Evolutionary conservation across 1,140 invertebrate species (phyloP).

Genomic region (Panagrolaimus sp.): DNA sequence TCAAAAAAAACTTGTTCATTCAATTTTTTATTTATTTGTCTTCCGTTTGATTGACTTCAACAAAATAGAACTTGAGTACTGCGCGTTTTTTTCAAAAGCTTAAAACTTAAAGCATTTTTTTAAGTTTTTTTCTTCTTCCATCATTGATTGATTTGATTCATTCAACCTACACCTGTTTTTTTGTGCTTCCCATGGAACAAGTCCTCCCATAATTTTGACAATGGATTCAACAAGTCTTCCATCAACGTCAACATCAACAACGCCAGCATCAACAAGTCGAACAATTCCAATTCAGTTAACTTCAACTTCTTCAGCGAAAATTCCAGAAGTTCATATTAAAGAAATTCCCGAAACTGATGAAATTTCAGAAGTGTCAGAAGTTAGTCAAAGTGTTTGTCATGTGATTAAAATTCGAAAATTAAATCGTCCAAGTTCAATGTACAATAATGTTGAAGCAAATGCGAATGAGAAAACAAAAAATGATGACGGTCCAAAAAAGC

Average conservation of each 20-base stretch:
- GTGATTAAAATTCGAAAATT: background rate
- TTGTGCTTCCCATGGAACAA: no score
- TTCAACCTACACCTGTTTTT: no score
- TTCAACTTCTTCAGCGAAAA: background rate
- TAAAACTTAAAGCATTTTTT: no score
- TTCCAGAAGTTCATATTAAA: slow-evolving; percentile 12
- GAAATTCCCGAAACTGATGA: slow-evolving; percentile 1
- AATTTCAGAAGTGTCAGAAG: slow-evolving; percentile 1
- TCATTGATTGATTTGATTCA: no score
- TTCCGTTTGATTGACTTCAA: no score
- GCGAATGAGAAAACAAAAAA: background rate
- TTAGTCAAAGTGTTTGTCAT: slow-evolving; percentile 10
- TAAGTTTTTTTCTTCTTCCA: no score
- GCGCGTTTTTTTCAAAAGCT: no score
- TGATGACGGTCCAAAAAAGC: background rate
- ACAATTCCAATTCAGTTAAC: slow-evolving; percentile 1
- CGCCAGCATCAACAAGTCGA: background rate
- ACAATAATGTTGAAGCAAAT: background rate
- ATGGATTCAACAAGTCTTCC: background rate
- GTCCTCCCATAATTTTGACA: no score
- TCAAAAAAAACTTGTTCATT: no score
- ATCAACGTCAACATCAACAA: background rate
- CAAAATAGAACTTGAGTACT: no score
- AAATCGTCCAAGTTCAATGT: slow-evolving; percentile 8
- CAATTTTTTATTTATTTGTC: no score